Percentiles rank a stretch among this genome's conserved stretches.
Conservation (phyloP, 2,888 invertebrate genomes). For the Ashinkailepas kermadecensis region DNA sequence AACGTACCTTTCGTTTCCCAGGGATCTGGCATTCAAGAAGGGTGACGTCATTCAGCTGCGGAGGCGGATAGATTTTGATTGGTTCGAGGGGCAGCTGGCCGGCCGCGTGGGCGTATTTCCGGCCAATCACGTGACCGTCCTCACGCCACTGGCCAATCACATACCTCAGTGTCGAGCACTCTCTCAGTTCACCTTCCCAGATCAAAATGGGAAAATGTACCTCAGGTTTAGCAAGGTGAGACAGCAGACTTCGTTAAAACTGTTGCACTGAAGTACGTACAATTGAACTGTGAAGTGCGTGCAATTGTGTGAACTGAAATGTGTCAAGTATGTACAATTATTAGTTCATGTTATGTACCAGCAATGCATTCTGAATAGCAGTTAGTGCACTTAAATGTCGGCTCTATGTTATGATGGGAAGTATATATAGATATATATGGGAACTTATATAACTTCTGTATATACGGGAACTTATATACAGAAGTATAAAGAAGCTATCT, state of each 20-base stretch:
- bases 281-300: too few relatives aligned
- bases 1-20: constrained; percentile 38
- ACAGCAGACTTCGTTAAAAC: not conserved
- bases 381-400: too few relatives aligned
- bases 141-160: constrained; percentile 1
- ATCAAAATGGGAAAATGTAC: constrained; percentile 86
- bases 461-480: too few relatives aligned
- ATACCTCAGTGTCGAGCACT: constrained; percentile 67
- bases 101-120: constrained; percentile 75
- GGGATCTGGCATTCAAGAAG: constrained; percentile 76
- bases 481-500: too few relatives aligned
- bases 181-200: constrained; percentile 82
- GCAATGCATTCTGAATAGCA: too few relatives aligned
- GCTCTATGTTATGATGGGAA: too few relatives aligned
- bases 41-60: constrained; percentile 71
- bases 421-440: too few relatives aligned
- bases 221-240: constrained; percentile 76
- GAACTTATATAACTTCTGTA: too few relatives aligned
- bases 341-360: too few relatives aligned
- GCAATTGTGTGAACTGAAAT: too few relatives aligned
- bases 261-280: too few relatives aligned
- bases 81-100: constrained; percentile 76
- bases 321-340: too few relatives aligned
- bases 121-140: constrained; percentile 71
- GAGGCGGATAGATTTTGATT: constrained; percentile 72